These are phyloP conservation scores for Tangara arthus DNA, from an alignment of 2,797 vertebrate species.

Conservation along the genomic window DNA sequence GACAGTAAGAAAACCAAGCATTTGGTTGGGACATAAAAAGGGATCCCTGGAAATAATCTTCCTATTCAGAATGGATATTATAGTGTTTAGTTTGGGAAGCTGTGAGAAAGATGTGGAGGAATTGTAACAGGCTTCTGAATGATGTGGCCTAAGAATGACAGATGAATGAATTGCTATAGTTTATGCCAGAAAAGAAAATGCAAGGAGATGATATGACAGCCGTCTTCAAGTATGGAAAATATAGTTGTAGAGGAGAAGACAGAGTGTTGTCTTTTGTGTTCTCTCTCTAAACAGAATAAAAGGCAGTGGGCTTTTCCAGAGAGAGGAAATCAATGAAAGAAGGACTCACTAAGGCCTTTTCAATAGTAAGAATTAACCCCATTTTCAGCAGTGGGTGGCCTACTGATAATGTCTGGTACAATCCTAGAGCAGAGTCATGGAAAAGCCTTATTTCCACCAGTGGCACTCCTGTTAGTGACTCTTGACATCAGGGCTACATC, in stretches of 20 bases:
- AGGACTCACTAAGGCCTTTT: neutral
- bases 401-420: neutral
- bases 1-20: neutral
- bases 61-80: neutral
- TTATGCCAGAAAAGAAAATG: neutral
- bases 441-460: neutral
- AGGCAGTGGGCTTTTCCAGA: neutral
- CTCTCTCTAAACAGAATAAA: neutral
- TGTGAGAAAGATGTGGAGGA: neutral
- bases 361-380: neutral
- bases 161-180: neutral
- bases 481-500: neutral
- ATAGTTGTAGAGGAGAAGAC: neutral
- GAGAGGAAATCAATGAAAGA: neutral
- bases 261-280: neutral
- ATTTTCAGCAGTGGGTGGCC: neutral
- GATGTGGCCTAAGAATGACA: neutral
- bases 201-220: neutral
- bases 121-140: neutral
- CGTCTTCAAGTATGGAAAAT: neutral
- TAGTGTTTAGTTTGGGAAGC: neutral
- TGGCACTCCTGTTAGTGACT: neutral
- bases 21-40: neutral
- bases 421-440: neutral
- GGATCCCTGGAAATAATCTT: neutral